phyloP scores from a whole-genome alignment of 2,797 vertebrate species.

The Pseudochromis fuscus region DNA sequence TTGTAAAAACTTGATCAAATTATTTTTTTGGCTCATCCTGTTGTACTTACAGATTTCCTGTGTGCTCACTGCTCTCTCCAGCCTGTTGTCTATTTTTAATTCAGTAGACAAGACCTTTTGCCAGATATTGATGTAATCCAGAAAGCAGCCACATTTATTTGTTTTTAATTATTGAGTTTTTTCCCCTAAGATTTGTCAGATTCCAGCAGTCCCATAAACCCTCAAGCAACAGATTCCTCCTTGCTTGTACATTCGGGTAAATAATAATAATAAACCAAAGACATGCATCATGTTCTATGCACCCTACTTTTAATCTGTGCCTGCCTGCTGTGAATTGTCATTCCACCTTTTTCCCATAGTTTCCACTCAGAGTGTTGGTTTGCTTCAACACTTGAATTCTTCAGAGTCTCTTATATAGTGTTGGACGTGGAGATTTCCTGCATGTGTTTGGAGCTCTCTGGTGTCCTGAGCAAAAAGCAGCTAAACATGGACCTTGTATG shows the following conservation, averaged over 20 bases:
- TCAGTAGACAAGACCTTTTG: conserved; percentile 57
- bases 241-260: conserved; percentile 19
- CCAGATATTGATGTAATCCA: conserved; percentile 60
- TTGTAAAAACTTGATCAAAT: conserved; percentile 25
- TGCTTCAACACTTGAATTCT: conserved; percentile 13
- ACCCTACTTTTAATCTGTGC: conserved; percentile 44
- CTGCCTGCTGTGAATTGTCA: conserved; percentile 23
- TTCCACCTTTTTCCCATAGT: neutral
- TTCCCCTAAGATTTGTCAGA: conserved; percentile 37
- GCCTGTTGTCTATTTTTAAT: conserved; percentile 55
- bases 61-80: conserved; percentile 44
- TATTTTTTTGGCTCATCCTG: conserved; percentile 56
- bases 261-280: conserved; percentile 70
- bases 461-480: conserved; percentile 12
- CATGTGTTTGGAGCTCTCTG: conserved; percentile 3
- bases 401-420: neutral
- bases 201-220: conserved; percentile 32
- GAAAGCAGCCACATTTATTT: conserved; percentile 62
- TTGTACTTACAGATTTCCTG: conserved; percentile 66
- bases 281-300: conserved; percentile 51
- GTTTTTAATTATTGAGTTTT: conserved; percentile 65
- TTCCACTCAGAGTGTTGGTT: neutral
- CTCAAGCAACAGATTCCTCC: neutral
- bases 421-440: conserved; percentile 12
- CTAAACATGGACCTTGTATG: conserved; percentile 7